Evolutionary conservation across 2,113 vertebrate species (phyloP), one percentile per base, ranked within the genome.

Genomic region (Channa argus): DNA sequence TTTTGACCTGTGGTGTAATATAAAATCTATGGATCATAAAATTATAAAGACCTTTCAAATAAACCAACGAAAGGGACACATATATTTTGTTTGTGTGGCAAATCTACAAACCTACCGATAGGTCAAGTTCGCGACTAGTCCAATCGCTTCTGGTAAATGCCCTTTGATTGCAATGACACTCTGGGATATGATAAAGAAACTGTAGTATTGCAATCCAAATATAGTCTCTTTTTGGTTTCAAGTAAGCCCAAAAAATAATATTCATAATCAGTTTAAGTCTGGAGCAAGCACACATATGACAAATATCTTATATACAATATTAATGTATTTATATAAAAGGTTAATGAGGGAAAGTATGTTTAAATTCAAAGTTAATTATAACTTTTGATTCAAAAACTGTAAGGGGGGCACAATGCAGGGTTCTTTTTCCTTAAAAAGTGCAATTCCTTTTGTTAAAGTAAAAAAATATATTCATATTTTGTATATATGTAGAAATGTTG

Each of bases 401-500:
- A 80, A 87, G 79, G 92, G 91, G 91, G 90, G 92, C 88, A 92
- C 90, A 91, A 87, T 86, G 92, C 91, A 90, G 89, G 85, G 90
- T 90, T 92, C 79, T 88, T 83, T 24, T 89, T 93, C 71, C 91
- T 89, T 88, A 88, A 92, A 95, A 95, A 95, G 94, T 95, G 94
- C 94, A 94, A 94, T 94, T 93, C 77, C 89, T 93, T 94, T 92
- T 94, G 76, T 91, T 93, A 87, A 86, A 94, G 90, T 94, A 93
- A 91, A 93, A 94, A 94, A 93, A 94, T 93, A 94, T 92, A 91
- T 94, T 74, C 88, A 89, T 93, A 91, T 92, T 92, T 92, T 86
- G 84, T 92, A 93, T 93, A 89, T 86, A 94, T 93, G 94, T 94
- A 94, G 91, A 94, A 94, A 94, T 92, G 91, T 93, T 91, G 88